Evolutionary conservation across 2,113 vertebrate genomes (phyloP).

Genomic region (Talpa occidentalis): DNA sequence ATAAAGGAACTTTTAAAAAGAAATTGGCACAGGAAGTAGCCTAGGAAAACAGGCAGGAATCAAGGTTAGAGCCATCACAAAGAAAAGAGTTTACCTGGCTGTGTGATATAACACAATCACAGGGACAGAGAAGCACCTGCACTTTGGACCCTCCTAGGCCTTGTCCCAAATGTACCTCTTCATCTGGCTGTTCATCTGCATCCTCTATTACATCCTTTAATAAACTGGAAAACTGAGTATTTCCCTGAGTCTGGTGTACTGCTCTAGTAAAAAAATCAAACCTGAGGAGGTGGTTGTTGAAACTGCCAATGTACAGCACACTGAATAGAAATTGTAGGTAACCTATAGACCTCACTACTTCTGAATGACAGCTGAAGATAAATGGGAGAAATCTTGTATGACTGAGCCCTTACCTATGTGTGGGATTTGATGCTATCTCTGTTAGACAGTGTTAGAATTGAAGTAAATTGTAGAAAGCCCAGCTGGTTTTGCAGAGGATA

Average conservation of each 20-base stretch:
- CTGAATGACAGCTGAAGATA: neutral
- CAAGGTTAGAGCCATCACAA: neutral
- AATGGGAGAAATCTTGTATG: neutral
- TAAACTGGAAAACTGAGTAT: neutral
- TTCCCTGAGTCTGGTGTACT: neutral
- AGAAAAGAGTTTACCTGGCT: neutral
- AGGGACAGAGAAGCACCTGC: neutral
- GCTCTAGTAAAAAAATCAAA: neutral
- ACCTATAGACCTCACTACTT: neutral
- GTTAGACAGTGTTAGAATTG: neutral
- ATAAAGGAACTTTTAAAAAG: neutral
- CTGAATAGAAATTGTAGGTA: neutral
- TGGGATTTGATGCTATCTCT: neutral
- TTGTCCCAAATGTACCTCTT: neutral
- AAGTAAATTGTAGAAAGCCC: neutral
- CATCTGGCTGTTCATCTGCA: neutral
- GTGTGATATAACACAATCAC: neutral
- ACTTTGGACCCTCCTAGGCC: neutral
- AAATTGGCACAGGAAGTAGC: neutral
- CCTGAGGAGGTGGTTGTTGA: neutral
- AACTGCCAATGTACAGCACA: neutral
- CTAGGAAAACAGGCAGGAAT: neutral
- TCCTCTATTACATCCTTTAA: neutral
- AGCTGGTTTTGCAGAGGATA: neutral
- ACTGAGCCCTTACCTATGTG: neutral